Conservation (phyloP, 2,113 vertebrate genomes). For the Scalopus aquaticus region DNA sequence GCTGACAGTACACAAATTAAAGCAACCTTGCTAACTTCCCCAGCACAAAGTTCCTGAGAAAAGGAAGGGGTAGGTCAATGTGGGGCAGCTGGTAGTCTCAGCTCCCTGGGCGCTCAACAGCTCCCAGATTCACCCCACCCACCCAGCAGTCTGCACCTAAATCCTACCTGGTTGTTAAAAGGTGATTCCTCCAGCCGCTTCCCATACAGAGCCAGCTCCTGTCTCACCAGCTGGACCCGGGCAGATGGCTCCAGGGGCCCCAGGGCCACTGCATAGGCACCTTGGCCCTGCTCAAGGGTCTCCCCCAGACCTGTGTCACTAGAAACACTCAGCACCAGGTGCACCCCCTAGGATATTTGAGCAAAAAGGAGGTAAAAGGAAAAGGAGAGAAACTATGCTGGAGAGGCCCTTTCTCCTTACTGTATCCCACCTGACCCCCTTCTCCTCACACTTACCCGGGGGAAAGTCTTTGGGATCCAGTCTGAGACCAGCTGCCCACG, state of each 20-base stretch:
- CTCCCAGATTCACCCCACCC: background rate
- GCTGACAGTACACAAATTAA: background rate
- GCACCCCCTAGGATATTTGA: slow-evolving; percentile 84
- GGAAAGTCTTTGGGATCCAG: slow-evolving; percentile 90
- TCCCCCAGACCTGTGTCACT: slow-evolving; percentile 81
- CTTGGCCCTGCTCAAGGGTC: slow-evolving; percentile 83
- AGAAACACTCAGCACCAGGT: slow-evolving; percentile 88
- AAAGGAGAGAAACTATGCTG: background rate
- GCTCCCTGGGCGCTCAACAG: background rate
- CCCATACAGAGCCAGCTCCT: slow-evolving; percentile 87
- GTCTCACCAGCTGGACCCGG: slow-evolving; percentile 87
- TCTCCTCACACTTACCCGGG: slow-evolving; percentile 79
- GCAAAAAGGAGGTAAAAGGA: background rate
- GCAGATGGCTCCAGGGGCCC: slow-evolving; percentile 85
- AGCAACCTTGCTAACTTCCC: background rate
- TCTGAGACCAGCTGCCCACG: slow-evolving; percentile 86
- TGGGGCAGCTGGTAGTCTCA: background rate
- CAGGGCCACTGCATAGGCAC: slow-evolving; percentile 80
- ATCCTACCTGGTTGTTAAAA: slow-evolving; percentile 93
- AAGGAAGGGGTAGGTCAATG: background rate
- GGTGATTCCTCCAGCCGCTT: slow-evolving; percentile 93
- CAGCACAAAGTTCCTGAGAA: background rate
- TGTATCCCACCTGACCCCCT: background rate
- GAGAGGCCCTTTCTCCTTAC: background rate
- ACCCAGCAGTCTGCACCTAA: background rate